Conservation (phyloP, 1,140 invertebrate species). For the Cataglyphis hispanica region DNA sequence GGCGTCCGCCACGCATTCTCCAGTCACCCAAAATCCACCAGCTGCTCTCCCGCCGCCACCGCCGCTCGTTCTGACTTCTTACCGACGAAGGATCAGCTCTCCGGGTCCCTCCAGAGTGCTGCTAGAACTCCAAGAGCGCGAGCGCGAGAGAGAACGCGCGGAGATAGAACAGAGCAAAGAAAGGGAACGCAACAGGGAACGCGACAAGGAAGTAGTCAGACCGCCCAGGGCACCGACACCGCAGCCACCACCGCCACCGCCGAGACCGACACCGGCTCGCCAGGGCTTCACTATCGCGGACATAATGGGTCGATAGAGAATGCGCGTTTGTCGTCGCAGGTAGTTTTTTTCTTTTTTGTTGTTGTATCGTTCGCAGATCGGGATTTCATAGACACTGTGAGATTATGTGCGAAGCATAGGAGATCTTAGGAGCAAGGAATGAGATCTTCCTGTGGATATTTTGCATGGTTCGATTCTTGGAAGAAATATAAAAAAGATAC, state of each 20-base stretch:
- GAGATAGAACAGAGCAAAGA: constrained; percentile 75
- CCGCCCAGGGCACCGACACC: constrained; percentile 82
- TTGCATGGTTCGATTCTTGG: background rate
- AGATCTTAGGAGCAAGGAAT: background rate
- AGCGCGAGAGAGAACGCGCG: constrained; percentile 80
- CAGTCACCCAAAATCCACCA: constrained; percentile 85
- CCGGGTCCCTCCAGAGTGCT: constrained; percentile 83
- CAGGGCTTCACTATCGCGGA: constrained; percentile 86
- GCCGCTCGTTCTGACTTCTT: constrained; percentile 84
- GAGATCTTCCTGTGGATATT: background rate
- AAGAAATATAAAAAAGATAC: background rate
- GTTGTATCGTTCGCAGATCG: background rate
- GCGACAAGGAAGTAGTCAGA: constrained; percentile 79
- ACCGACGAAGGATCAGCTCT: constrained; percentile 82
- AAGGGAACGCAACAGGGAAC: constrained; percentile 78
- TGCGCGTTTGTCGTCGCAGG: background rate
- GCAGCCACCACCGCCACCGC: constrained; percentile 85
- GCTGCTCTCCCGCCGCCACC: constrained; percentile 85
- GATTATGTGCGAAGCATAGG: background rate
- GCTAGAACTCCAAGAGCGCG: constrained; percentile 83
- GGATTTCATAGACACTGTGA: background rate
- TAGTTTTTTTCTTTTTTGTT: constrained; percentile 1
- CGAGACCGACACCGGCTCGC: constrained; percentile 81
- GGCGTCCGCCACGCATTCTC: constrained; percentile 69
- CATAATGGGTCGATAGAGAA: constrained; percentile 84